Percentiles rank a stretch among this genome's conserved stretches.
phyloP scores from a whole-genome alignment of 2,888 invertebrate species.

The Ochropacha duplaris region DNA sequence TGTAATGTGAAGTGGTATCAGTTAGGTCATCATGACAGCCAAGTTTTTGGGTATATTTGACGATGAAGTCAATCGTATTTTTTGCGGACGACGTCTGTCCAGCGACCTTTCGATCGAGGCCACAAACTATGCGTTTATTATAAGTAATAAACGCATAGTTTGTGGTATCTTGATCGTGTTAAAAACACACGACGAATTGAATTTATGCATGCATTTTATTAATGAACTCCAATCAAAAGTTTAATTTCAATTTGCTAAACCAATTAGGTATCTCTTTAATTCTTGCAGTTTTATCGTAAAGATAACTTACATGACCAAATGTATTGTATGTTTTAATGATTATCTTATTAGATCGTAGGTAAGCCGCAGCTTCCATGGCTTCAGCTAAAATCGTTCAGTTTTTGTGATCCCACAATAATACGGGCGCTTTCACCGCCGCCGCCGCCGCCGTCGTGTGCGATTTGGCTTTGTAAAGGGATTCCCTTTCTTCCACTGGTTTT shows the following conservation, averaged over 20 bases:
- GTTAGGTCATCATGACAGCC: not conserved
- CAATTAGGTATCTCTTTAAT: too few relatives aligned
- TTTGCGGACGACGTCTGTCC: not conserved
- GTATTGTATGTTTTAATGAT: not conserved
- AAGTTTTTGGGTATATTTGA: not conserved
- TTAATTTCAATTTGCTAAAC: not conserved
- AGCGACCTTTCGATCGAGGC: not conserved
- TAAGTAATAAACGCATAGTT: too few relatives aligned
- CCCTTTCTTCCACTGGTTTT: not conserved
- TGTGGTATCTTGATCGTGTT: not conserved
- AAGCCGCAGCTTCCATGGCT: not conserved
- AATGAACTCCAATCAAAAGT: too few relatives aligned
- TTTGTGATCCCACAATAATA: not conserved
- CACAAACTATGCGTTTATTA: not conserved
- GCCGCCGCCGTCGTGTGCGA: not conserved
- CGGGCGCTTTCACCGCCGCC: not conserved
- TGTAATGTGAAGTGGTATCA: too few relatives aligned
- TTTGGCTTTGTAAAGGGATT: not conserved
- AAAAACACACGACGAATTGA: too few relatives aligned
- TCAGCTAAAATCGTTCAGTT: not conserved
- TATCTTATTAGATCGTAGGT: not conserved
- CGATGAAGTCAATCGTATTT: not conserved
- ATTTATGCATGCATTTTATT: too few relatives aligned
- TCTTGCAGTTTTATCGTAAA: too few relatives aligned
- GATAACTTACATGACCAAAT: not conserved